A percentile compares a stretch with the other conserved stretches of the same genome.
Evolutionary conservation across 2,797 vertebrate genomes (phyloP).

Genomic region (Podarcis siculus): DNA sequence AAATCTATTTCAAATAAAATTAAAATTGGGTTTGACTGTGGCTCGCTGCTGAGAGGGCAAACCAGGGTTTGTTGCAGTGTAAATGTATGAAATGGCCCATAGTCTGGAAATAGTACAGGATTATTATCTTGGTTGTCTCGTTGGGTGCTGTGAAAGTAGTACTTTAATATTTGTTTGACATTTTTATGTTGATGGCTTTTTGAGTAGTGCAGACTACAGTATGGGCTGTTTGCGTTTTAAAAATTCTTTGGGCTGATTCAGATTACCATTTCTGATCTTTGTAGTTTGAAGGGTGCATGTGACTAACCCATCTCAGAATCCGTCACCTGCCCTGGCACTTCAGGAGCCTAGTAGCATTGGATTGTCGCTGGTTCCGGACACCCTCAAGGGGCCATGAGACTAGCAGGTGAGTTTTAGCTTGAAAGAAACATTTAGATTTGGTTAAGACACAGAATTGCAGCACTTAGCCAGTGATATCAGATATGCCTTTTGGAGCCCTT

Average conservation of each 20-base stretch:
- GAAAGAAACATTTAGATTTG: background rate
- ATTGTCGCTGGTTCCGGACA: conserved; percentile 5
- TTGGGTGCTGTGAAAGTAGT: background rate
- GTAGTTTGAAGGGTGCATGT: conserved; percentile 15
- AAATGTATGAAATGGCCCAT: background rate
- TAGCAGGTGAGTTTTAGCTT: conserved; percentile 32
- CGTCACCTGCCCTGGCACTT: background rate
- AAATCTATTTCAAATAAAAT: background rate
- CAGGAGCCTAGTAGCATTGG: background rate
- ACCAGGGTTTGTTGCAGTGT: background rate
- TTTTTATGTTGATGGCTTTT: background rate
- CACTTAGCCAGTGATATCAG: background rate
- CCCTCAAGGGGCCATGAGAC: conserved; percentile 25
- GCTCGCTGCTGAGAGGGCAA: background rate
- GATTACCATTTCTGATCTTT: conserved; percentile 5
- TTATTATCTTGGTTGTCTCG: background rate
- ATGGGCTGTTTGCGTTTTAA: background rate
- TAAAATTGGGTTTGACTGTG: background rate
- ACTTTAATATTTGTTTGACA: background rate
- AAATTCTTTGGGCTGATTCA: conserved; percentile 5
- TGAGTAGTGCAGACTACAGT: background rate
- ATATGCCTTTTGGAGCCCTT: background rate
- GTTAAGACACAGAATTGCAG: background rate
- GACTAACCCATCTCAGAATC: conserved; percentile 10
- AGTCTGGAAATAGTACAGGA: background rate